Evolutionary conservation across 2,888 invertebrate species (phyloP), one percentile per base, ranked within the genome.

Genomic region (Fragum fragum): DNA sequence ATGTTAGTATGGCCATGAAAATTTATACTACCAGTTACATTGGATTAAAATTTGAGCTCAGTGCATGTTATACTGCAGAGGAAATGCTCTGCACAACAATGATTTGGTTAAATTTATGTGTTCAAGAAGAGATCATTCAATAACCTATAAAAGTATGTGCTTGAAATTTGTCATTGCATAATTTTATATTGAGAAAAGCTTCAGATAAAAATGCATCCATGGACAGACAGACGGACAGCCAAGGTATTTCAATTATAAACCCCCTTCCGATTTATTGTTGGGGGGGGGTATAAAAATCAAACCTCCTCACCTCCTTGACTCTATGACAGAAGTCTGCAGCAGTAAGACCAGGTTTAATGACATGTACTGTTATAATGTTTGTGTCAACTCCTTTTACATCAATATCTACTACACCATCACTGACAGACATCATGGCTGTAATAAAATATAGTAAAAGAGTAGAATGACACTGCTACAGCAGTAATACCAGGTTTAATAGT

Each of bases 361-460:
- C 77, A 5, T 87, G 80, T 21, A 92, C 76, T 83, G 90, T 88
- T n/a, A 90, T 83, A 32, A 92, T 91, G 74, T 91, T 92, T 26
- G 90, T 89, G 28, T 91, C 85, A 2, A 92, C 84, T 6, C 85
- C 87, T 39, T 79, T 71, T 29, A 87, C 68, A 23, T 89, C 85
- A 6, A 91, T 87, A 59, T 72, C 61, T 29, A 89, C 80, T 11
- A 90, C 84, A 23, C 77, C 74, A 68, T 87, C 79, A 18, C 79
- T 68, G 5, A 77, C 73, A 47, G 66, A 61, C 73, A 82, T 85
- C 11, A 88, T 79, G 36, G 79, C 90, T 90, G 78, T n/a, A 76
- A 71, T 36, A 42, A 21, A 63, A 39, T 9, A 39, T 14, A 39
- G 14, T 39, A n/a, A n/a, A n/a, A n/a, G n/a, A n/a, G n/a, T n/a